Base-by-base conservation (phyloP, 64 coral and sea anemone genomes). In the Stichodactyla mertensii region DNA sequence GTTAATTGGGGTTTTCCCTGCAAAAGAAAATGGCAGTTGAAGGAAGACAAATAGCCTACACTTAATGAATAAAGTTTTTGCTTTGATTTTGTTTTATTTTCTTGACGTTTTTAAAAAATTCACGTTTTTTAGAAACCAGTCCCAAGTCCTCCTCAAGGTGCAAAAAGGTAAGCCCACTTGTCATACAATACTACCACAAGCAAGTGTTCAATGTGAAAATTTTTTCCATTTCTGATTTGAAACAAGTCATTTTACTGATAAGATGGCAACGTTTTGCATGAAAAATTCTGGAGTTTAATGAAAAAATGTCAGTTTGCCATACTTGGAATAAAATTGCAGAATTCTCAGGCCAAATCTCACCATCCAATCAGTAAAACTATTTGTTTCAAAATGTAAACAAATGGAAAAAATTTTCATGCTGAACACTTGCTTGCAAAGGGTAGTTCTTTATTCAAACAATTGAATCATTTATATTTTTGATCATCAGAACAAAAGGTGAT, bases 401-500 rank as follows among this genome's bases (percentile, higher is more conserved):
- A 15, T 0, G 4, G 36, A 45, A 45, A 45, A 45, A 45, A 45
- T 45, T 45, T 45, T 45, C 36, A 45, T 2, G 36, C 36, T 45
- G 36, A 45, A 45, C 36, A 31, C 28, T 31, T 31, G 36, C 36
- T 45, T 45, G 36, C 36, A 45, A 58, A 58, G 0, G 56, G 14
- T 15, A 11, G 56, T 58, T n/a, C 55, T 57, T 57, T 57, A 57
- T 10, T 57, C 55, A 57, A 10, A 57, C 7, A 57, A 13, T 13
- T 57, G 7, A 57, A 10, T 57, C 1, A 7, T 82, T 8, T 13
- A 16, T 55, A 69, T 83, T 55, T 70, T 57, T 89, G 23, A 52
- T 16, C 55, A 67, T 7, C 64, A 96, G 91, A 56, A 79, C 67
- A 59, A 92, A 89, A 55, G 74, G 84, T 53, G 94, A 96, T 18